Conservation (phyloP, 2,888 invertebrate species). For the Amiota communis region DNA sequence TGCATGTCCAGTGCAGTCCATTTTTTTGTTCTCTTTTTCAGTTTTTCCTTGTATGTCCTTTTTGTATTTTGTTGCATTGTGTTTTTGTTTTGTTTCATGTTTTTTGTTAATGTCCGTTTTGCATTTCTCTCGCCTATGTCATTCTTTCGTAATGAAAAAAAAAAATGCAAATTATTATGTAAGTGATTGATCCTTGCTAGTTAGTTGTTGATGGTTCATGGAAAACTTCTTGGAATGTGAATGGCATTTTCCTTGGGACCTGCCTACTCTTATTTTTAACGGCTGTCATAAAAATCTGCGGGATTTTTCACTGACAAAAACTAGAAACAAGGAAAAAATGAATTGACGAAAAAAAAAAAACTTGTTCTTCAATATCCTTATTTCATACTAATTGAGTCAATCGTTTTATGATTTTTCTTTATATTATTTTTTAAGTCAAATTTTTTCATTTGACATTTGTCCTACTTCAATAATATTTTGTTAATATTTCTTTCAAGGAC, state of each 20-base stretch:
- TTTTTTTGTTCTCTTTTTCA: too few relatives aligned
- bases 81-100: too few relatives aligned
- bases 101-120: background rate
- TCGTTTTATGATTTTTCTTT: slow-evolving; percentile 24
- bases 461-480: background rate
- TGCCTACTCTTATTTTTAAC: slow-evolving; percentile 52
- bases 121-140: background rate
- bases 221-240: too few relatives aligned
- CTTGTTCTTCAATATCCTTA: slow-evolving; percentile 2
- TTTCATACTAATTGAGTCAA: slow-evolving; percentile 42
- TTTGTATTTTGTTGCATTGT: background rate
- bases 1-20: background rate
- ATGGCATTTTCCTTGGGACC: too few relatives aligned
- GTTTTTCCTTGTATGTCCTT: slow-evolving; percentile 2
- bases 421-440: slow-evolving; percentile 16
- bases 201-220: too few relatives aligned
- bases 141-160: too few relatives aligned
- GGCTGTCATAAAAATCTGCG: slow-evolving; percentile 42
- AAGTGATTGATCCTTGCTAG: too few relatives aligned
- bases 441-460: slow-evolving; percentile 15
- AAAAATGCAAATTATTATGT: too few relatives aligned
- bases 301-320: slow-evolving; percentile 14
- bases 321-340: background rate
- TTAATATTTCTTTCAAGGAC: background rate
- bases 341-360: slow-evolving; percentile 6